Conservation (phyloP, 1,140 invertebrate species). For the Yoshiicerus persimilis region DNA sequence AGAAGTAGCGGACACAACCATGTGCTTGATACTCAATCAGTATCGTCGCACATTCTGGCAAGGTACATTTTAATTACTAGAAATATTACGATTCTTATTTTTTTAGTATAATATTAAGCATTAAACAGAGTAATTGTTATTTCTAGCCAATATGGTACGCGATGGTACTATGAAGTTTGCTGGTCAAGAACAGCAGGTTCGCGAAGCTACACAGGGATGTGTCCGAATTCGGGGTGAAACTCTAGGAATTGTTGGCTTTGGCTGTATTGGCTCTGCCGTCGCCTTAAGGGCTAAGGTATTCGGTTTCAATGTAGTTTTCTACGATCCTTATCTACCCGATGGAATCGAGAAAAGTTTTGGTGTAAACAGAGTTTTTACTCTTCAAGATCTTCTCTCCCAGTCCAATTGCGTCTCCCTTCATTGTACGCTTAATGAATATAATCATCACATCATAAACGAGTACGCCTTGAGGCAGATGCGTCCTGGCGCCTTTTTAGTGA, state of each 20-base stretch:
- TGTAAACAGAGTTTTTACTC: slow-evolving; percentile 78
- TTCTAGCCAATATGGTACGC: no score
- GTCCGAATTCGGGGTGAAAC: slow-evolving; percentile 94
- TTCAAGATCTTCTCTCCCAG: slow-evolving; percentile 90
- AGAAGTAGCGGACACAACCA: slow-evolving; percentile 97
- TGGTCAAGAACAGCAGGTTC: slow-evolving; percentile 72
- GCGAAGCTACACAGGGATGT: slow-evolving; percentile 90
- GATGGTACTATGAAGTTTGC: neutral
- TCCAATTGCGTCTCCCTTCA: slow-evolving; percentile 96
- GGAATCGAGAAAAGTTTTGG: slow-evolving; percentile 95
- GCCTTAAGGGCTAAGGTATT: slow-evolving; percentile 93
- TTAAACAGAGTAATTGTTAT: no score
- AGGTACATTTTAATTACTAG: no score
- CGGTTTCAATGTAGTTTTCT: slow-evolving; percentile 97
- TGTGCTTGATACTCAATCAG: slow-evolving; percentile 97
- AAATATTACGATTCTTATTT: no score
- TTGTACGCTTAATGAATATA: slow-evolving; percentile 95
- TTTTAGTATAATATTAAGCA: no score
- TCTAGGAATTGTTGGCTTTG: slow-evolving; percentile 91
- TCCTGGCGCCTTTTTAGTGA: slow-evolving; percentile 91
- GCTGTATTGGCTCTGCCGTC: slow-evolving; percentile 92
- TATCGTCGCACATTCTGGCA: slow-evolving; percentile 99
- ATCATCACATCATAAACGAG: slow-evolving; percentile 96
- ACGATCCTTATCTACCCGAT: slow-evolving; percentile 94
- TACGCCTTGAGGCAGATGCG: slow-evolving; percentile 95